Evolutionary conservation across 2,797 vertebrate genomes (phyloP).

Genomic region (Enteromius fasciolatus): DNA sequence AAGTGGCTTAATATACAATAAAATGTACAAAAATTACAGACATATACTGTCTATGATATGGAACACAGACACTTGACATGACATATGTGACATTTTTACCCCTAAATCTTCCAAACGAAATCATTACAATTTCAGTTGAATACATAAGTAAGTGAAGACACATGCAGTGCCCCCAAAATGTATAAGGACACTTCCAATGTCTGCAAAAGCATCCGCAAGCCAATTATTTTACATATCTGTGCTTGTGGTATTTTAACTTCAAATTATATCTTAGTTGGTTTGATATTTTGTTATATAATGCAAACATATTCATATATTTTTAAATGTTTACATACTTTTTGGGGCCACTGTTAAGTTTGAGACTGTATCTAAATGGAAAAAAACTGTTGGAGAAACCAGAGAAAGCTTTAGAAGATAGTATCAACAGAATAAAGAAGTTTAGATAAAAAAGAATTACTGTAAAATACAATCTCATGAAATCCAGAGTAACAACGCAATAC

Average conservation of each 20-base stretch:
- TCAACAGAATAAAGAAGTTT: slow-evolving; percentile 35
- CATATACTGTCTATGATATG: slow-evolving; percentile 8
- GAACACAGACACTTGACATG: slow-evolving; percentile 13
- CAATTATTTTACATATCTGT: neutral
- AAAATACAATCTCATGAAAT: slow-evolving; percentile 8
- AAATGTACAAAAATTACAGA: neutral
- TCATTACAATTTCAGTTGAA: slow-evolving; percentile 11
- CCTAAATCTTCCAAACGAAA: neutral
- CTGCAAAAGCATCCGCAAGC: neutral
- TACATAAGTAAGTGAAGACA: neutral
- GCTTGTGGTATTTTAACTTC: neutral
- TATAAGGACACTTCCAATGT: neutral
- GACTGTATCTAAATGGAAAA: neutral
- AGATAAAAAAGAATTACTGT: slow-evolving; percentile 6
- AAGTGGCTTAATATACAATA: neutral
- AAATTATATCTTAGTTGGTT: neutral
- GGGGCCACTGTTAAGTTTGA: neutral
- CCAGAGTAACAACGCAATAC: neutral
- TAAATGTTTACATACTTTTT: slow-evolving; percentile 1
- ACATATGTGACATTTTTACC: neutral
- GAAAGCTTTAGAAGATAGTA: neutral
- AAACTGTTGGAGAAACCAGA: neutral
- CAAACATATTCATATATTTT: neutral
- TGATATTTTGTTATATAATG: slow-evolving; percentile 1
- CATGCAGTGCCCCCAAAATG: slow-evolving; percentile 20